Conservation (phyloP, 1,140 invertebrate genomes). For the Procambarus clarkii region DNA sequence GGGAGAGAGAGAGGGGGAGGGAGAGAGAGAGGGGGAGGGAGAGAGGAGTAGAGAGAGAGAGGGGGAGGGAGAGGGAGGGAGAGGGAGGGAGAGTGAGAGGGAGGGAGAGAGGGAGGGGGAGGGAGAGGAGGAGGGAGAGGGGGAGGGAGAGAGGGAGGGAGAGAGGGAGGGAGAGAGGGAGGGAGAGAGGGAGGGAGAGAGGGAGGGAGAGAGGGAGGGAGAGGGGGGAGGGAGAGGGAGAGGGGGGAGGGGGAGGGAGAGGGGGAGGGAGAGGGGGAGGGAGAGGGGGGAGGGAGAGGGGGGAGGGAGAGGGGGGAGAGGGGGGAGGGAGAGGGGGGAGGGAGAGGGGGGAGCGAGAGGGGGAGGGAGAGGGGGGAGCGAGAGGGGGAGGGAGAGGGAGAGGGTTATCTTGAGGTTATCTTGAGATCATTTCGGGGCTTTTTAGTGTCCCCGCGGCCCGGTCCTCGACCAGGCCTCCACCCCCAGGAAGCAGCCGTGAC, state of each 20-base stretch:
- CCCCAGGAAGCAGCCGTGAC: too few species aligned
- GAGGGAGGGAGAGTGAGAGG: not conserved
- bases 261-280: not conserved
- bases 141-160: not conserved
- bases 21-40: not conserved
- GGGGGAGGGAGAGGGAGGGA: not conserved
- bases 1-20: not conserved
- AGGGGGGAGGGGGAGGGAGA: not conserved
- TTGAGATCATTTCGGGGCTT: too few species aligned
- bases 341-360: conserved; percentile 8
- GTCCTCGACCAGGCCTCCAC: too few species aligned
- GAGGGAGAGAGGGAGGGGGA: not conserved
- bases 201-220: not conserved
- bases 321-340: not conserved
- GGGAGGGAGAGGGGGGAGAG: not conserved
- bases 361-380: too few species aligned
- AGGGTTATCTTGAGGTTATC: too few species aligned
- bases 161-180: not conserved
- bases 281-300: not conserved
- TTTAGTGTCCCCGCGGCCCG: too few species aligned
- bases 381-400: too few species aligned
- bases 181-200: not conserved
- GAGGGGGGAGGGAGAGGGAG: not conserved
- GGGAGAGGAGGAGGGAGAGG: not conserved
- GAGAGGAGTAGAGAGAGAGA: not conserved